These are phyloP conservation scores for Phrynocephalus vlangalii DNA, from an alignment of 2,797 vertebrate species.

Conservation along the genomic window DNA sequence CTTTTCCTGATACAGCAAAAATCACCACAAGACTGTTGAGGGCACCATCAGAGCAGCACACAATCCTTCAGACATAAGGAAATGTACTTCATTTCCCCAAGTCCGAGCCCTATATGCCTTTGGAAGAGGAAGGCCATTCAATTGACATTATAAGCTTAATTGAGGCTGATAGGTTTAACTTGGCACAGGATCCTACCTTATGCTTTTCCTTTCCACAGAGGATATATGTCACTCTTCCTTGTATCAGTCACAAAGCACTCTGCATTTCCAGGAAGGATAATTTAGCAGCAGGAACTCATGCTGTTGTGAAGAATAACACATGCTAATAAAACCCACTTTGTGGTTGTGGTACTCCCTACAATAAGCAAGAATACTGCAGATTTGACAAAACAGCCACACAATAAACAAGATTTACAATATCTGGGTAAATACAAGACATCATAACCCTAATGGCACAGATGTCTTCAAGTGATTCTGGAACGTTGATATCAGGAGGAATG, in stretches of 20 bases:
- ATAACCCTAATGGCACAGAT: neutral
- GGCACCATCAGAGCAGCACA: neutral
- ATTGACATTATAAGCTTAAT: constrained; percentile 26
- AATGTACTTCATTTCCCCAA: neutral
- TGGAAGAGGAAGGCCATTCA: constrained; percentile 1
- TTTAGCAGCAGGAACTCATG: neutral
- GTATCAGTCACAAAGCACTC: neutral
- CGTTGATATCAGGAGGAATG: neutral
- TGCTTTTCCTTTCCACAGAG: constrained; percentile 19
- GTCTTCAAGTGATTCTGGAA: neutral
- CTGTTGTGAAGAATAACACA: neutral
- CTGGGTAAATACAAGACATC: neutral
- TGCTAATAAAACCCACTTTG: neutral
- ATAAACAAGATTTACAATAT: neutral
- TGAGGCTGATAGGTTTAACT: constrained; percentile 12
- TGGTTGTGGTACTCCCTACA: neutral
- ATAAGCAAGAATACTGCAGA: neutral
- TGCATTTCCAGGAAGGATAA: constrained; percentile 15
- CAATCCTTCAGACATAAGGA: neutral
- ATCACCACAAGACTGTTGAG: constrained; percentile 21
- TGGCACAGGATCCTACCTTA: constrained; percentile 20
- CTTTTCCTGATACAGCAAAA: constrained; percentile 31
- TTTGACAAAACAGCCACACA: neutral
- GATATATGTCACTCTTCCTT: constrained; percentile 14
- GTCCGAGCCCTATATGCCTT: neutral